Percentiles rank a stretch among this genome's conserved stretches.
These are phyloP conservation scores for Ips typographus DNA, from an alignment of 1,140 invertebrate genomes.

Conservation along the genomic window DNA sequence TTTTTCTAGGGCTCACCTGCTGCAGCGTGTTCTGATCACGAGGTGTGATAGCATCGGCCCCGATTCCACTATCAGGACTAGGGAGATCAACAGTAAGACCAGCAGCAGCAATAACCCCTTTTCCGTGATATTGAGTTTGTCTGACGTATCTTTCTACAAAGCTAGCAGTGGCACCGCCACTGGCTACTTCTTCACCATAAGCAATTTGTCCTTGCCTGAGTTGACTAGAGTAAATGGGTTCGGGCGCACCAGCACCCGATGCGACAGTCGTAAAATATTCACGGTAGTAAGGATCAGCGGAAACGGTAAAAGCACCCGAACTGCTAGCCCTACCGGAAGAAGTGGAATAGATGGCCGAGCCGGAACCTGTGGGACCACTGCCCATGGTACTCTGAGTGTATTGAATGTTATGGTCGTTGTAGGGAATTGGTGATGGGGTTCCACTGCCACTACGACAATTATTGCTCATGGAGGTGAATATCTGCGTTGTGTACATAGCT, in stretches of 20 bases:
- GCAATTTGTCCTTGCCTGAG: conserved; percentile 57
- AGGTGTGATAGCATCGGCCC: conserved; percentile 86
- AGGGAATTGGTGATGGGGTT: conserved; percentile 60
- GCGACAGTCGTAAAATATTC: conserved; percentile 56
- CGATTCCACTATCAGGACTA: conserved; percentile 89
- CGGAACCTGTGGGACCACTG: conserved; percentile 36
- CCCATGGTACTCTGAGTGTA: conserved; percentile 57
- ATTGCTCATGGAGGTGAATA: conserved; percentile 52
- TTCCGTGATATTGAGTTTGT: conserved; percentile 56
- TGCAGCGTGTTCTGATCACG: conserved; percentile 83
- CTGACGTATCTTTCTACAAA: conserved; percentile 59
- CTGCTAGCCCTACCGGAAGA: conserved; percentile 43
- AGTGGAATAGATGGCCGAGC: conserved; percentile 41
- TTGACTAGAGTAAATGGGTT: conserved; percentile 56
- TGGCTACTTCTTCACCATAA: conserved; percentile 51
- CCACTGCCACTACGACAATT: conserved; percentile 51
- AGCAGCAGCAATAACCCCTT: conserved; percentile 59
- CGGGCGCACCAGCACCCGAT: conserved; percentile 52
- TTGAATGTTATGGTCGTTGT: conserved; percentile 55
- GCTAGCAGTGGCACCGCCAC: conserved; percentile 52
- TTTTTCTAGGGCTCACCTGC: conserved; percentile 67
- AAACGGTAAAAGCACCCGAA: conserved; percentile 49
- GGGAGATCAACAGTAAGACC: conserved; percentile 88
- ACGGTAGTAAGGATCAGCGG: conserved; percentile 56
- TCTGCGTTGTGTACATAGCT: conserved; percentile 55